Conservation (phyloP, 2,888 invertebrate species). For the Eudemis profundana region DNA sequence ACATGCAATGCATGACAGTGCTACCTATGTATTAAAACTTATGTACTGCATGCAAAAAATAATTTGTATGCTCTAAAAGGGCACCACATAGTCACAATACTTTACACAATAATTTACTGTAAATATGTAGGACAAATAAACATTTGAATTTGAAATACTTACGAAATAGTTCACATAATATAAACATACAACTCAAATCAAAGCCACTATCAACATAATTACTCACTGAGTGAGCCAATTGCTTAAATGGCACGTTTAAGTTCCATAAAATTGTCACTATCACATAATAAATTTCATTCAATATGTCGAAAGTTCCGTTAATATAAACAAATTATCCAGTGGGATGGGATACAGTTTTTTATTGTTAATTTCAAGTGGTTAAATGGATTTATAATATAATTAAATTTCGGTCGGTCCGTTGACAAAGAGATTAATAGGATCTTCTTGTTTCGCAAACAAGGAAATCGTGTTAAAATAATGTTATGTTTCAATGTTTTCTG, state of each 20-base stretch:
- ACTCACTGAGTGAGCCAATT: not conserved
- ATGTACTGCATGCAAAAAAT: too few relatives aligned
- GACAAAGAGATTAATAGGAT: slow-evolving; percentile 1
- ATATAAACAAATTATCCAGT: slow-evolving; percentile 1
- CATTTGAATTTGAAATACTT: too few relatives aligned
- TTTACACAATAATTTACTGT: too few relatives aligned
- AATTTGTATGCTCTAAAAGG: too few relatives aligned
- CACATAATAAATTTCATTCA: not conserved
- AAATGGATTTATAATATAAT: slow-evolving; percentile 12
- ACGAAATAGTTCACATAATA: too few relatives aligned
- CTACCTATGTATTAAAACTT: too few relatives aligned
- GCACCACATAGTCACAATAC: too few relatives aligned
- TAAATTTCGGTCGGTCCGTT: not conserved
- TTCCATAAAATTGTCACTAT: not conserved
- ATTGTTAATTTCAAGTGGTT: slow-evolving; percentile 19
- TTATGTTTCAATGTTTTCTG: too few relatives aligned
- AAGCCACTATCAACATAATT: not conserved
- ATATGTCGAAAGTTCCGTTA: slow-evolving; percentile 15
- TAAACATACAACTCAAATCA: too few relatives aligned
- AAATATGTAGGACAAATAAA: too few relatives aligned
- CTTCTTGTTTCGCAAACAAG: not conserved
- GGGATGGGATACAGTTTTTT: slow-evolving; percentile 6
- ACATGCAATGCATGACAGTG: too few relatives aligned
- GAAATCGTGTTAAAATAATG: too few relatives aligned
- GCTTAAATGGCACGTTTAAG: not conserved